These are phyloP conservation scores for Terebella lapidaria DNA, from an alignment of 2,888 invertebrate genomes.

Conservation along the genomic window DNA sequence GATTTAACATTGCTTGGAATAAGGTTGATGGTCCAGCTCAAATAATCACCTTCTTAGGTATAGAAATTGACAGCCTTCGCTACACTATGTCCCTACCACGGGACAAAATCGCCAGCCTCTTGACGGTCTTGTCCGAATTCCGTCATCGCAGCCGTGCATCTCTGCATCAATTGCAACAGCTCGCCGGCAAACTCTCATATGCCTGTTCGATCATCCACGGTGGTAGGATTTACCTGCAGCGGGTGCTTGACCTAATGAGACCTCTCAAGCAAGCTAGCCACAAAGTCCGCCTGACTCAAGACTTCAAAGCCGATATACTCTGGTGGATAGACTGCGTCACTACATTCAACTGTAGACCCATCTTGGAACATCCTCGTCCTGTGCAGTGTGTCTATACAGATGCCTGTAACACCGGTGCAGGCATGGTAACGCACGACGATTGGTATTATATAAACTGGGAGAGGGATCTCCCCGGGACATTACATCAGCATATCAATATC, in stretches of 20 bases:
- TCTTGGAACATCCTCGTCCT: not conserved
- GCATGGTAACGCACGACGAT: not conserved
- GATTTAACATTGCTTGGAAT: constrained; percentile 2
- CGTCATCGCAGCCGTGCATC: not conserved
- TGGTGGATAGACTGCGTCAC: not conserved
- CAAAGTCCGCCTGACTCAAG: not conserved
- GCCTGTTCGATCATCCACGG: not conserved
- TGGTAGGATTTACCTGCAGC: not conserved
- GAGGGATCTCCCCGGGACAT: not conserved
- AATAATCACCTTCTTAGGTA: not conserved
- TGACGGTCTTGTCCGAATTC: not conserved
- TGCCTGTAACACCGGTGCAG: not conserved
- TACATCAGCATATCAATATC: not conserved
- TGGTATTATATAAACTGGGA: not conserved
- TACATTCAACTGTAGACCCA: not conserved
- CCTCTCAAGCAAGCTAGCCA: not conserved
- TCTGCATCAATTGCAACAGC: not conserved
- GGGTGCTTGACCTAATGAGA: not conserved
- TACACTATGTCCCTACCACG: not conserved
- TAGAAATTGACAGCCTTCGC: not conserved
- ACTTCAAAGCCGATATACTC: not conserved
- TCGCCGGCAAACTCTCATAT: not conserved
- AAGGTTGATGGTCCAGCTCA: not conserved
- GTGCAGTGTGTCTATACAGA: not conserved
- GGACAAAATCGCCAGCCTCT: not conserved